A percentile compares a stretch with the other conserved stretches of the same genome.
These are phyloP conservation scores for Rhinogobius similis DNA, from an alignment of 2,113 vertebrate genomes.

Conservation along the genomic window DNA sequence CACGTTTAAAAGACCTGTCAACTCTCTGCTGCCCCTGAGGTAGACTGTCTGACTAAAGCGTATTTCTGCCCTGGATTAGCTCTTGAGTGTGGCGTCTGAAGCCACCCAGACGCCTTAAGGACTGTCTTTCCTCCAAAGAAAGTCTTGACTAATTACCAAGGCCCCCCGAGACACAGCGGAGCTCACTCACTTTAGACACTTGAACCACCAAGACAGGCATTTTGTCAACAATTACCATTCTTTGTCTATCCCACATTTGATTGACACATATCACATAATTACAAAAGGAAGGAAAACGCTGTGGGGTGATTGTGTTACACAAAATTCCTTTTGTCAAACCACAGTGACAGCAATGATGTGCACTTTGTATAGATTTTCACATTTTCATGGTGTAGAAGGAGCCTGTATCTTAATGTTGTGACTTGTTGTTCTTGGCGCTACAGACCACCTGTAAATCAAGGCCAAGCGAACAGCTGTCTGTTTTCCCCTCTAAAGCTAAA, in stretches of 20 bases:
- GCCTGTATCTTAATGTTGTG: slow-evolving; percentile 50
- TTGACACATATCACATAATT: slow-evolving; percentile 25
- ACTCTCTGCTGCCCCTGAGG: slow-evolving; percentile 46
- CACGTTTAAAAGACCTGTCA: slow-evolving; percentile 49
- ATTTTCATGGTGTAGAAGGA: slow-evolving; percentile 31
- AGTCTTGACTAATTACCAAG: slow-evolving; percentile 55
- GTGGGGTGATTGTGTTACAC: slow-evolving; percentile 37
- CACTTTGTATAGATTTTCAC: slow-evolving; percentile 20
- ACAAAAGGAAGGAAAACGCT: slow-evolving; percentile 26
- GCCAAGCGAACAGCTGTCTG: slow-evolving; percentile 61
- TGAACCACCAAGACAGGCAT: slow-evolving; percentile 11
- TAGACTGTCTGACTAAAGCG: slow-evolving; percentile 43
- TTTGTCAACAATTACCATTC: slow-evolving; percentile 22
- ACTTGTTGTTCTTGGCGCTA: slow-evolving; percentile 67
- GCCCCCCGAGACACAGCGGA: slow-evolving; percentile 36
- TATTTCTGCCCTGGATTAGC: slow-evolving; percentile 42
- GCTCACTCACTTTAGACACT: slow-evolving; percentile 19
- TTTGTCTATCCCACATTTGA: slow-evolving; percentile 27
- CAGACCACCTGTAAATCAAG: slow-evolving; percentile 62
- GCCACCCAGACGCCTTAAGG: slow-evolving; percentile 54
- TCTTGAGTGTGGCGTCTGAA: slow-evolving; percentile 63
- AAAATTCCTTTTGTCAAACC: slow-evolving; percentile 29
- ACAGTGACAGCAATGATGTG: slow-evolving; percentile 41
- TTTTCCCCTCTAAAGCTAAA: slow-evolving; percentile 45
- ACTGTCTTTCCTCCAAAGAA: slow-evolving; percentile 47